Evolutionary conservation across 2,113 vertebrate species (phyloP).

Genomic region (Platysteira castanea): DNA sequence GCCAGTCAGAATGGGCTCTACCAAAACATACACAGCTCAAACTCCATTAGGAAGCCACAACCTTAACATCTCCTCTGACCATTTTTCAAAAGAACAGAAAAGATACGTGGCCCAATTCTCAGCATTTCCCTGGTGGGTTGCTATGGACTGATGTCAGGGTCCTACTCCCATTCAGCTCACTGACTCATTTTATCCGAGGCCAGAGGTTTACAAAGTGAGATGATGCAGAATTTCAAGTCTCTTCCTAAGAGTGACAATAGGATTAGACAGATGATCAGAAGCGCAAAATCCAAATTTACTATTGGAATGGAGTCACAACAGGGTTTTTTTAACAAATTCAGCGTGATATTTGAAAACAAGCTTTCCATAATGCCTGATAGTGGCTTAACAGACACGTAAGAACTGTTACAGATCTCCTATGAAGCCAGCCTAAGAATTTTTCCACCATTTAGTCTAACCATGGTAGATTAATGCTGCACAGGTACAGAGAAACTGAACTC

Average conservation of each 20-base stretch:
- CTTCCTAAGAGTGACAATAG: background rate
- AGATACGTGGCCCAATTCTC: background rate
- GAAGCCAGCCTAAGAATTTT: background rate
- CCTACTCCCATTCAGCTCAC: background rate
- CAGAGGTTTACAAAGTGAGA: background rate
- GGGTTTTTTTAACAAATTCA: background rate
- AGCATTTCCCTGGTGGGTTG: background rate
- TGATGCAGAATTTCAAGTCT: background rate
- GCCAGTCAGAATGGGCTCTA: background rate
- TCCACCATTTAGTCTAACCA: background rate
- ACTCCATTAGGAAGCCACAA: background rate
- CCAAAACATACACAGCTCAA: background rate
- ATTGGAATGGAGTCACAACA: accelerated
- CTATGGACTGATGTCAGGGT: background rate
- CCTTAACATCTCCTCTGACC: background rate
- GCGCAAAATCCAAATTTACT: background rate
- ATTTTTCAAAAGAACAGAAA: background rate
- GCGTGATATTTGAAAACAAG: background rate
- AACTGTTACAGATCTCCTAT: background rate
- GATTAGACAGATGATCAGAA: background rate
- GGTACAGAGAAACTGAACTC: background rate
- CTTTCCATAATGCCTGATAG: background rate
- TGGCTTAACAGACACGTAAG: background rate
- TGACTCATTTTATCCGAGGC: background rate
- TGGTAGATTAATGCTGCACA: background rate